Percentiles rank a stretch among this genome's conserved stretches.
Evolutionary conservation across 2,888 invertebrate genomes (phyloP).

Genomic region (Sthenelais limicola): DNA sequence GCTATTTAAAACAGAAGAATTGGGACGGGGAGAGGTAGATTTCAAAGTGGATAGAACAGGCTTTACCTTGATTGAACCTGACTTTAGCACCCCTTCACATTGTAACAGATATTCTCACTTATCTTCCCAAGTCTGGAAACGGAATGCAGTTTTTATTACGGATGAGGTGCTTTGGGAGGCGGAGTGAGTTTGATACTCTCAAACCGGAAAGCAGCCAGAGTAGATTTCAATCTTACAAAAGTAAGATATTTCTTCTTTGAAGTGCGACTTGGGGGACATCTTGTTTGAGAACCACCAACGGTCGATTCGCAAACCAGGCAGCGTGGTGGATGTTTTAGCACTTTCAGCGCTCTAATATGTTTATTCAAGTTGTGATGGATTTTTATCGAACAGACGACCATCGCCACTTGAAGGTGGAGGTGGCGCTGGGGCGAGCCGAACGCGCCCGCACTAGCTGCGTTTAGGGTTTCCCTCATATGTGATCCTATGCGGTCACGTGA

Average conservation of each 20-base stretch:
- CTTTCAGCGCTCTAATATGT: slow-evolving; percentile 28
- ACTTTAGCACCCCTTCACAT: no score
- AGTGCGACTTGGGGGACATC: no score
- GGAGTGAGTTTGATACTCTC: no score
- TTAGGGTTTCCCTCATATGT: neutral
- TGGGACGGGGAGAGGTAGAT: no score
- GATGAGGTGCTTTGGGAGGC: no score
- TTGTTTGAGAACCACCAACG: slow-evolving; percentile 14
- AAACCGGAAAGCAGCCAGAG: no score
- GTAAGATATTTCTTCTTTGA: no score
- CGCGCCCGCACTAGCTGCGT: neutral
- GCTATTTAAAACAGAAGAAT: no score
- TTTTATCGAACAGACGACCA: neutral
- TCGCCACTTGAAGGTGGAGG: neutral
- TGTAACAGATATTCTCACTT: slow-evolving; percentile 23
- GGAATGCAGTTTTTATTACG: slow-evolving; percentile 25
- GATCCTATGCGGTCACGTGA: slow-evolving; percentile 16
- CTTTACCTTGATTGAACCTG: no score
- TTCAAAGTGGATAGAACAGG: no score
- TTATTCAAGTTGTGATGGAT: slow-evolving; percentile 24
- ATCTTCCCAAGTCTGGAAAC: slow-evolving; percentile 4
- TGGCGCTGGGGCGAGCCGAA: neutral
- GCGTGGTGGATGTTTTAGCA: slow-evolving; percentile 22
- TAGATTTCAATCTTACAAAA: no score
- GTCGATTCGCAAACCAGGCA: slow-evolving; percentile 22